Percentiles rank a stretch among this genome's conserved stretches.
phyloP scores from a whole-genome alignment of 2,797 vertebrate species.

The Acridotheres tristis region DNA sequence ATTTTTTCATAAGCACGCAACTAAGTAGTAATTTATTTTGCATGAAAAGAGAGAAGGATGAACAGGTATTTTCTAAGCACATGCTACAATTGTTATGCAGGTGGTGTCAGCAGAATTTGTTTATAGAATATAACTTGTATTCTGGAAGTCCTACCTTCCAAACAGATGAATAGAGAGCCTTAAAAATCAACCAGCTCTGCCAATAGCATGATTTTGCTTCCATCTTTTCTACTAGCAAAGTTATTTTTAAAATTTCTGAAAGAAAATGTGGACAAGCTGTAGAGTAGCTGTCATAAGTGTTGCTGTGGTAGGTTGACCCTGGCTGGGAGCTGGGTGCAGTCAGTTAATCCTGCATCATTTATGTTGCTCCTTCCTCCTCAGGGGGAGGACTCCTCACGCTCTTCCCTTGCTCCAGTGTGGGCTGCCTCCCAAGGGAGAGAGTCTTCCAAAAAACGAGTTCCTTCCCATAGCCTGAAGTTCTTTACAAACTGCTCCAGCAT shows the following conservation, averaged over 20 bases:
- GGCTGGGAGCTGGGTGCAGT: neutral
- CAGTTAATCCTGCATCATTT: neutral
- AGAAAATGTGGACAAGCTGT: neutral
- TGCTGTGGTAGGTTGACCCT: neutral
- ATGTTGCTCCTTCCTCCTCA: neutral
- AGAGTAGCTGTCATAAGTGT: neutral
- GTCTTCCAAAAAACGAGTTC: neutral
- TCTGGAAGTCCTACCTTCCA: neutral
- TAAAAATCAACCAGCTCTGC: neutral
- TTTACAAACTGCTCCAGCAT: neutral
- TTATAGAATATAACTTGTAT: neutral
- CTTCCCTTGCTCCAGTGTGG: neutral
- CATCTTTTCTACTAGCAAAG: neutral
- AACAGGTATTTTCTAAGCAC: neutral
- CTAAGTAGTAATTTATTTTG: neutral
- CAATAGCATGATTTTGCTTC: neutral
- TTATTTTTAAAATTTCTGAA: neutral
- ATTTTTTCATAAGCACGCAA: neutral
- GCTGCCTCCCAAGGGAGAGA: neutral
- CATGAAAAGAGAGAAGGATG: neutral
- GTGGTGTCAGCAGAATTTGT: neutral
- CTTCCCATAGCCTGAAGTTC: neutral
- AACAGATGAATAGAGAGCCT: neutral
- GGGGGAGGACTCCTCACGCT: neutral
- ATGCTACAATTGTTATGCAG: neutral